phyloP scores from a whole-genome alignment of 1,140 invertebrate species.

The Panagrolaimus sp. region DNA sequence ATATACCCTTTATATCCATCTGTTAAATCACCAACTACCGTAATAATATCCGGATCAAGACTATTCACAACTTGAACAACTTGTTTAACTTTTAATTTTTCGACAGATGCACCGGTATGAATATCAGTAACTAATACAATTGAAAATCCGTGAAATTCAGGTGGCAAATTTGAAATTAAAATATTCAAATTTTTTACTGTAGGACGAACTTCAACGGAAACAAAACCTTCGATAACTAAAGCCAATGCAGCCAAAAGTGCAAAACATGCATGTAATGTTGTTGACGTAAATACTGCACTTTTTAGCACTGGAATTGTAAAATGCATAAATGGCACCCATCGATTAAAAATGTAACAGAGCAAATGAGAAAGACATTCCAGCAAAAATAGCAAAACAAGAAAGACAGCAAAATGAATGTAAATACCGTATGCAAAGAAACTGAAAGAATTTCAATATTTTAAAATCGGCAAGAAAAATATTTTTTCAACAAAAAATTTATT shows the following conservation, averaged over 20 bases:
- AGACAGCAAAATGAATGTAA: slow-evolving; percentile 28
- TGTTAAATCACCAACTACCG: slow-evolving; percentile 41
- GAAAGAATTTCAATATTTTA: no score
- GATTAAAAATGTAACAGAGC: no score
- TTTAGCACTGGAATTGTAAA: slow-evolving; percentile 22
- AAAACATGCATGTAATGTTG: slow-evolving; percentile 29
- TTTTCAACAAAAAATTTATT: no score
- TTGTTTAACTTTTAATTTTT: slow-evolving; percentile 25
- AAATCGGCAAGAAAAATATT: no score
- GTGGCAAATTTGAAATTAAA: slow-evolving; percentile 26
- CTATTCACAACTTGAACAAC: slow-evolving; percentile 38
- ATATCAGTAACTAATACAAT: slow-evolving; percentile 44
- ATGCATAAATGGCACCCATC: background rate
- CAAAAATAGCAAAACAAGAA: slow-evolving; percentile 22
- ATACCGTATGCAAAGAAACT: slow-evolving; percentile 36
- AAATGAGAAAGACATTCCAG: slow-evolving; percentile 21
- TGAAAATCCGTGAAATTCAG: slow-evolving; percentile 38
- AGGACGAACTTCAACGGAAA: background rate
- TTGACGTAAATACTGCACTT: slow-evolving; percentile 32
- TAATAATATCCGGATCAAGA: slow-evolving; percentile 35
- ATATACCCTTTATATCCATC: slow-evolving; percentile 37
- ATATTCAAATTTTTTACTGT: slow-evolving; percentile 25
- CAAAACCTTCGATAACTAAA: slow-evolving; percentile 32
- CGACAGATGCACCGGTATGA: slow-evolving; percentile 47
- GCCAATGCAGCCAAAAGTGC: slow-evolving; percentile 31